Base-by-base conservation (phyloP, 2,797 vertebrate species). In the Lycodopsis pacificus region DNA sequence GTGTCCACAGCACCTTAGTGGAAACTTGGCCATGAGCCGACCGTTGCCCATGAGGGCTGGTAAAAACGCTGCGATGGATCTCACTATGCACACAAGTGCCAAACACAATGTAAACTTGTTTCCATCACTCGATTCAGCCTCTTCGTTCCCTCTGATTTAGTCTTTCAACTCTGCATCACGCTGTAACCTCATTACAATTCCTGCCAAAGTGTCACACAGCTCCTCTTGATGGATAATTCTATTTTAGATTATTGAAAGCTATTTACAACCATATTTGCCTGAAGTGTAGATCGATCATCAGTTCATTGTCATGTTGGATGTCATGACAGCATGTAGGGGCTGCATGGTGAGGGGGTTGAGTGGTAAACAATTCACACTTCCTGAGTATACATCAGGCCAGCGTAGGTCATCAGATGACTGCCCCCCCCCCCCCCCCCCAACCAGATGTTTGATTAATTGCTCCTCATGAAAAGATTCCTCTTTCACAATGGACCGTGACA, bases 371-470 rank as follows among this genome's bases (percentile, higher is more conserved):
- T 72, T 89, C 80, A 81, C 78, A 75, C 77, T 78, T 87, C 79
- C 80, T 83, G 76, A 77, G 61, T 80, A 57, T 80, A 83, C 82
- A 87, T 84, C 76, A 89, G 89, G 84, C 69, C 81, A 84, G 57
- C 61, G 70, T 25, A 72, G 91, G 91, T 91, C 84, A 71, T 83
- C 79, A 79, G 72, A 87, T 76, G 67, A 76, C 79, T 53, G 49
- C 80, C 56, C 12, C 1, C 65, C 56, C 11, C 1, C 12, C 12
- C 1, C 32, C 44, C 27, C 88, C 86, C 83, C 85, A 89, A 88
- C 85, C 94, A 94, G 91, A 93, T 93, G 93, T 87, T 88, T 82
- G 90, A 90, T 89, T 84, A 89, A 89, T 89, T 87, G 88, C 83
- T 85, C 78, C 89, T 90, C 90, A 89, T 91, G 91, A 92, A 84